phyloP scores from a whole-genome alignment of 2,888 invertebrate species.

The Caenorhabditis zanzibari region DNA sequence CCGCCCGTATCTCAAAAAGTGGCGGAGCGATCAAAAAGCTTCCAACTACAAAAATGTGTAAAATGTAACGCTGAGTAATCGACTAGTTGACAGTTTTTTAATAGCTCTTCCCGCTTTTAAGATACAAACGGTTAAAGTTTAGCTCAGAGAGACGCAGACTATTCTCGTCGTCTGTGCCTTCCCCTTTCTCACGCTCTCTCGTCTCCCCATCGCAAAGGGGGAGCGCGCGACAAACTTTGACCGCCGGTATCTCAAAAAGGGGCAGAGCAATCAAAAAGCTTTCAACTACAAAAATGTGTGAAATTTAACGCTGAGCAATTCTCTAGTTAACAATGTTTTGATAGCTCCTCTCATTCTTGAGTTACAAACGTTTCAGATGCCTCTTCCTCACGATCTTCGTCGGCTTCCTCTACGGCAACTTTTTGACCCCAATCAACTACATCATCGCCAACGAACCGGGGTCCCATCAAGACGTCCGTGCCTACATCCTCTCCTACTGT shows the following conservation, averaged over 20 bases:
- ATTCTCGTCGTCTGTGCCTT: too few relatives aligned
- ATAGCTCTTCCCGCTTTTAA: too few relatives aligned
- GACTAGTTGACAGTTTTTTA: too few relatives aligned
- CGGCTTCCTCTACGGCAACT: constrained; percentile 74
- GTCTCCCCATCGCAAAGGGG: too few relatives aligned
- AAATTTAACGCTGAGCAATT: background rate
- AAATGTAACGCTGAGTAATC: too few relatives aligned
- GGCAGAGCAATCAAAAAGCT: background rate
- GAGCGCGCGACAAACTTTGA: too few relatives aligned
- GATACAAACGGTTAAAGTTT: too few relatives aligned
- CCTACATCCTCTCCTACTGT: constrained; percentile 85
- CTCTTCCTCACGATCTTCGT: constrained; percentile 68
- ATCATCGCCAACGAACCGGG: constrained; percentile 64
- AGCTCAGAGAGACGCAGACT: too few relatives aligned
- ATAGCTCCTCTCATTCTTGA: background rate
- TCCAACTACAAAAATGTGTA: too few relatives aligned
- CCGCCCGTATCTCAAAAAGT: too few relatives aligned
- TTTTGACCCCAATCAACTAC: constrained; percentile 73
- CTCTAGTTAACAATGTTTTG: background rate
- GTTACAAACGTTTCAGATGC: constrained; percentile 53
- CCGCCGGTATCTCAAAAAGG: background rate
- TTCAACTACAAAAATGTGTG: background rate
- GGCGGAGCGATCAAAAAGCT: too few relatives aligned
- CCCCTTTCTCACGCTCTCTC: too few relatives aligned
- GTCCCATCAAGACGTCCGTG: constrained; percentile 73